A percentile compares a stretch with the other conserved stretches of the same genome.
Conservation (phyloP, 2,797 vertebrate species). For the Hippoglossus hippoglossus region DNA sequence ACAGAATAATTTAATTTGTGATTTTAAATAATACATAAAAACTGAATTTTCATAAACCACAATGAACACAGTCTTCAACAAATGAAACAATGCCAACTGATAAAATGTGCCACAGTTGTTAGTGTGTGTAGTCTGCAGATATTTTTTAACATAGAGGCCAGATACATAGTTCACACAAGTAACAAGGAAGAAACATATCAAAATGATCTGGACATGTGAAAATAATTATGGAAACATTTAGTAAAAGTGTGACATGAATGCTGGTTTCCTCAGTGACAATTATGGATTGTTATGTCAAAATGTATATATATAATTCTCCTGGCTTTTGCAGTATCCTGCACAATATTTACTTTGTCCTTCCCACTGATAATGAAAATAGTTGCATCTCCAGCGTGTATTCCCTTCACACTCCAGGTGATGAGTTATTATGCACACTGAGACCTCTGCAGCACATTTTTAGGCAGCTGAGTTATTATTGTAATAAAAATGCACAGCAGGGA, state of each 20-base stretch:
- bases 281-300: too few species aligned
- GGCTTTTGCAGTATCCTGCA: slow-evolving; percentile 12
- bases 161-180: slow-evolving; percentile 2
- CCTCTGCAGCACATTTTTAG: slow-evolving; percentile 26
- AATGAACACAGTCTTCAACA: slow-evolving; percentile 32
- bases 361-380: slow-evolving; percentile 30
- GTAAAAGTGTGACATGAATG: slow-evolving; percentile 10
- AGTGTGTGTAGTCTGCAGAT: background rate
- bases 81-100: background rate
- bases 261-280: background rate
- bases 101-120: too few species aligned
- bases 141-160: background rate
- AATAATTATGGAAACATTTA: slow-evolving; percentile 23
- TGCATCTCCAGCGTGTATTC: slow-evolving; percentile 20
- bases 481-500: slow-evolving; percentile 65
- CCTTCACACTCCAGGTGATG: slow-evolving; percentile 46
- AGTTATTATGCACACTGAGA: slow-evolving; percentile 41
- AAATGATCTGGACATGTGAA: background rate
- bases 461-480: slow-evolving; percentile 65
- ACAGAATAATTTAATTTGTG: slow-evolving; percentile 24
- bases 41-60: slow-evolving; percentile 22
- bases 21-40: slow-evolving; percentile 11
- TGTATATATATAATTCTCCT: too few species aligned
- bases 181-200: background rate
- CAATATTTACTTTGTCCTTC: slow-evolving; percentile 32